Evolutionary conservation across 2,888 invertebrate species (phyloP), one percentile per base, ranked within the genome.

Genomic region (Meiosimyza decipiens): DNA sequence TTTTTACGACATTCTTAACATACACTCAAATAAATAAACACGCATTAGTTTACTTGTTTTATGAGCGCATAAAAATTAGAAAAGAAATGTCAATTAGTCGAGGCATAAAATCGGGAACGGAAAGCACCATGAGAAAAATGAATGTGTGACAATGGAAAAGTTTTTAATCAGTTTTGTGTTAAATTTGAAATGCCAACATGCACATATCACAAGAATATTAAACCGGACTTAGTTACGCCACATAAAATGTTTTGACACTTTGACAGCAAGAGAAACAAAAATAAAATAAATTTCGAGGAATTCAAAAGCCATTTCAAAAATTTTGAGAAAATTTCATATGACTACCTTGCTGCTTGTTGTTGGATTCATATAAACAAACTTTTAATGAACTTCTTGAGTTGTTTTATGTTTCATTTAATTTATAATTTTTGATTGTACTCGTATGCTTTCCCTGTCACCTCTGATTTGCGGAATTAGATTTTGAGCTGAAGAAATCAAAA

Each of bases 1-100:
- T 74, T 75, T 76, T 77, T 75, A 74, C 74, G 68, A 73, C 76
- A 40, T 70, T 70, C 33, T 62, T 74, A 67, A 75, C 73, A 74
- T 71, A 74, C 51, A 69, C 40, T 50, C 59, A 59, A 6, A 40
- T 40, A 40, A 40, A 40, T 59, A 59, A 50, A 50, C 60, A 51
- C n/a, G 73, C 73, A 73, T 75, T 75, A 71, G 70, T 78, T 77
- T 76, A 72, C 75, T 75, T 71, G 71, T 77, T 78, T 77, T 76
- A 77, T 59, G 76, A 74, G 60, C 28, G 40, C 70, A 22, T 70
- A 70, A 70, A 70, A 69, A 62, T 70, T 64, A 49, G n/a, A n/a
- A 55, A 62, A 70, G 52, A 52, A 70, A 16, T 60, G 47, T 52
- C 62, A 70, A 70, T 70, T 70, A 70, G 52, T 62, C 52, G 49